phyloP scores from a whole-genome alignment of 2,113 vertebrate species.

The Agelaius tricolor region DNA sequence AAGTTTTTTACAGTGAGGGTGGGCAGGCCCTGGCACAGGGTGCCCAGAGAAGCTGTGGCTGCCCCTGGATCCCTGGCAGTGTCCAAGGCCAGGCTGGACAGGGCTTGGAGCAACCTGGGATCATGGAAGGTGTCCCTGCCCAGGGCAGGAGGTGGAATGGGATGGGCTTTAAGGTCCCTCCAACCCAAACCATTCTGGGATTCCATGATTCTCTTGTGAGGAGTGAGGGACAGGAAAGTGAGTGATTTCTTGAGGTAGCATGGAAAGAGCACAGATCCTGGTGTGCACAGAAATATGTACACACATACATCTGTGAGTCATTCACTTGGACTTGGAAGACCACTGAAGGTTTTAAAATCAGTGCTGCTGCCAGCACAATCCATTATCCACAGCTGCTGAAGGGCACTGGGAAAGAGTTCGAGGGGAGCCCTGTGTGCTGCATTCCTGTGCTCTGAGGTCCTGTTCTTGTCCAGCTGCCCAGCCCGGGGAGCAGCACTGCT shows the following conservation, averaged over 20 bases:
- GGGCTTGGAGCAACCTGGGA: background rate
- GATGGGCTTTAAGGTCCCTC: background rate
- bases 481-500: background rate
- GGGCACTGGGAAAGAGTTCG: background rate
- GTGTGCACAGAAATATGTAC: background rate
- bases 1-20: background rate
- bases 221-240: background rate
- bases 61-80: background rate
- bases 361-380: slow-evolving; percentile 18
- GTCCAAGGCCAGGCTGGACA: background rate
- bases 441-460: slow-evolving; percentile 56
- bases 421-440: background rate
- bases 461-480: slow-evolving; percentile 34
- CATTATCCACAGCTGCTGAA: slow-evolving; percentile 29
- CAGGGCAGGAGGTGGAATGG: background rate
- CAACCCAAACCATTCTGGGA: background rate
- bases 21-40: fast-evolving
- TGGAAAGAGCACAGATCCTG: background rate
- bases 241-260: background rate
- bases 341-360: background rate
- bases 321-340: slow-evolving; percentile 11
- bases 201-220: background rate
- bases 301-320: background rate
- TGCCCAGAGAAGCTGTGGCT: background rate
- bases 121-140: background rate